These are phyloP conservation scores for Ascaphus truei DNA, from an alignment of 2,113 vertebrate genomes.

Conservation along the genomic window DNA sequence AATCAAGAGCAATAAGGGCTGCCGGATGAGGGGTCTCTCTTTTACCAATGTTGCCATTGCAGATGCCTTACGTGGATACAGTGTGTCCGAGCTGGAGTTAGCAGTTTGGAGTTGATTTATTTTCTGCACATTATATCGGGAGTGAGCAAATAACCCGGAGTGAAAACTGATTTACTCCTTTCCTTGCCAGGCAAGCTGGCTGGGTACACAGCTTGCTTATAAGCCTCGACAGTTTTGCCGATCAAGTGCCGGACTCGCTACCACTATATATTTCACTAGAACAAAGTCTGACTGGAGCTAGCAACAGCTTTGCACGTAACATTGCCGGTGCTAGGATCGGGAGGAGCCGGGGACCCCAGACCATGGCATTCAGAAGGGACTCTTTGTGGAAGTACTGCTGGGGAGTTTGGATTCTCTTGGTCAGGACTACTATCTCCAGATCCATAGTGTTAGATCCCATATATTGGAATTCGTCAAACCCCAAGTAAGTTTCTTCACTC, in stretches of 20 bases:
- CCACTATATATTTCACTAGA: background rate
- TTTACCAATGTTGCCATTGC: background rate
- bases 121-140: background rate
- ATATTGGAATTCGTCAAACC: constrained; percentile 98
- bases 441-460: constrained; percentile 93
- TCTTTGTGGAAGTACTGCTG: constrained; percentile 91
- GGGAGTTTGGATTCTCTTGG: constrained; percentile 85
- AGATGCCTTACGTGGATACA: constrained; percentile 37
- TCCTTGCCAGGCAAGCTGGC: background rate
- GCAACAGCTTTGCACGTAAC: background rate
- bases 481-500: constrained; percentile 90
- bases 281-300: background rate
- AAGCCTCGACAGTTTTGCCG: background rate
- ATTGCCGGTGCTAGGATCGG: constrained; percentile 39
- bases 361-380: constrained; percentile 72
- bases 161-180: too few species aligned
- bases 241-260: background rate
- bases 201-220: background rate
- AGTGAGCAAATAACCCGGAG: constrained; percentile 16
- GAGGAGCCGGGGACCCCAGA: constrained; percentile 47
- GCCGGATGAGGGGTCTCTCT: constrained; percentile 5
- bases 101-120: constrained; percentile 44
- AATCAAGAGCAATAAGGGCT: background rate
- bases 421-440: constrained; percentile 83
- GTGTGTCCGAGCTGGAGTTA: constrained; percentile 62